These are phyloP conservation scores for Cryptoleucopteryx plumbea DNA, from an alignment of 2,113 vertebrate genomes.

Conservation along the genomic window DNA sequence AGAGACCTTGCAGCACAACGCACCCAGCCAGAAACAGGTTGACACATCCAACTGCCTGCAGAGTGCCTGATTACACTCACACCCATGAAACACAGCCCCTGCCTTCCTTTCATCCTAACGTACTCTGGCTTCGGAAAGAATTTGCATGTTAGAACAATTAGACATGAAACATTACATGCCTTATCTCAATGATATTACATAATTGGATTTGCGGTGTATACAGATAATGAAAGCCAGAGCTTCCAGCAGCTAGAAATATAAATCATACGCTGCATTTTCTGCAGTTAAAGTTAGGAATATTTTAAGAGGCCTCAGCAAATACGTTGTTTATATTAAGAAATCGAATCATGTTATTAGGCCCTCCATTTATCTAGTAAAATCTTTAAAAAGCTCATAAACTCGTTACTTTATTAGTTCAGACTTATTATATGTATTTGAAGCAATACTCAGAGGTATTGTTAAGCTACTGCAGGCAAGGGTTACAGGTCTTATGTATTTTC, in stretches of 20 bases:
- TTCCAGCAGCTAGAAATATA: constrained; percentile 24
- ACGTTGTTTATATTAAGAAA: constrained; percentile 63
- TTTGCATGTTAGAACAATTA: constrained; percentile 57
- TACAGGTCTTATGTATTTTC: constrained; percentile 38
- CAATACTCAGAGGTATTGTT: constrained; percentile 73
- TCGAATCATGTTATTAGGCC: constrained; percentile 49
- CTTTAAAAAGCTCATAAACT: constrained; percentile 78
- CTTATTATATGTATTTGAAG: constrained; percentile 71
- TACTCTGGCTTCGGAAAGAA: background rate
- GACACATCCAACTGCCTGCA: background rate
- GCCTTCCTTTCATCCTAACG: background rate
- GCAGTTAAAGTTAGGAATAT: constrained; percentile 12
- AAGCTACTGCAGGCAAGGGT: constrained; percentile 70
- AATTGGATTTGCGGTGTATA: background rate
- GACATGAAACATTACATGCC: constrained; percentile 27
- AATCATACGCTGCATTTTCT: background rate
- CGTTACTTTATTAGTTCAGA: constrained; percentile 72
- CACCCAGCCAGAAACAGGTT: background rate
- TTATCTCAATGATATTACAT: constrained; percentile 32
- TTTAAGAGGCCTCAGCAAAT: constrained; percentile 49
- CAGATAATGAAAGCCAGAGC: constrained; percentile 42
- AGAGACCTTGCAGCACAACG: background rate
- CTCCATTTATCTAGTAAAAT: constrained; percentile 77
- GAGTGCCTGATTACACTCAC: background rate
- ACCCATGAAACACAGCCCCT: background rate